phyloP scores from a whole-genome alignment of 1,140 invertebrate species.

The Homarus americanus region DNA sequence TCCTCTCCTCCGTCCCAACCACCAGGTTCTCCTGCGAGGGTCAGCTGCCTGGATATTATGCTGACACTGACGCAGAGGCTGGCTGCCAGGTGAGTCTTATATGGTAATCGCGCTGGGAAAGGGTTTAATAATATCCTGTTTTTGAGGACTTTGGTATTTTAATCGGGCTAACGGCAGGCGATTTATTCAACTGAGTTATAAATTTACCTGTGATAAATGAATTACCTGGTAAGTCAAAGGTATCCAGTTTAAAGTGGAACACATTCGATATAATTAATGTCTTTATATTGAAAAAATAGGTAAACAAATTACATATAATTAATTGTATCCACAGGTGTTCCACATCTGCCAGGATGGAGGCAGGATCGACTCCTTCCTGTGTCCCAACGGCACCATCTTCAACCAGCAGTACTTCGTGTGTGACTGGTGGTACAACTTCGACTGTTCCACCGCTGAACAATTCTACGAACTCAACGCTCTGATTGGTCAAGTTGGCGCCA shows the following conservation, averaged over 20 bases:
- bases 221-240: no score
- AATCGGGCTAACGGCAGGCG: no score
- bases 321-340: constrained; percentile 74
- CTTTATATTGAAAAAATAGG: not conserved
- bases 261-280: no score
- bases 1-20: constrained; percentile 76
- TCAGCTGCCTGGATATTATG: constrained; percentile 31
- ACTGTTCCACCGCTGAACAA: constrained; percentile 75
- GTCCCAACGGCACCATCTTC: constrained; percentile 78
- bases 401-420: constrained; percentile 78
- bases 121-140: not conserved
- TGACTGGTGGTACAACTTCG: constrained; percentile 77
- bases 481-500: not conserved
- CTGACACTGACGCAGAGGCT: constrained; percentile 39
- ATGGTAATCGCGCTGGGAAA: not conserved
- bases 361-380: constrained; percentile 77
- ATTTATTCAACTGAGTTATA: no score
- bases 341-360: constrained; percentile 78
- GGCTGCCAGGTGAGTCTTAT: constrained; percentile 33
- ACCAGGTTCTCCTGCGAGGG: constrained; percentile 71
- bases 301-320: constrained; percentile 1
- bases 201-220: no score
- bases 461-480: constrained; percentile 35
- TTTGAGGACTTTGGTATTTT: no score
- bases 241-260: no score